Conservation (phyloP, 2,797 vertebrate species). For the Tenualosa ilisha region DNA sequence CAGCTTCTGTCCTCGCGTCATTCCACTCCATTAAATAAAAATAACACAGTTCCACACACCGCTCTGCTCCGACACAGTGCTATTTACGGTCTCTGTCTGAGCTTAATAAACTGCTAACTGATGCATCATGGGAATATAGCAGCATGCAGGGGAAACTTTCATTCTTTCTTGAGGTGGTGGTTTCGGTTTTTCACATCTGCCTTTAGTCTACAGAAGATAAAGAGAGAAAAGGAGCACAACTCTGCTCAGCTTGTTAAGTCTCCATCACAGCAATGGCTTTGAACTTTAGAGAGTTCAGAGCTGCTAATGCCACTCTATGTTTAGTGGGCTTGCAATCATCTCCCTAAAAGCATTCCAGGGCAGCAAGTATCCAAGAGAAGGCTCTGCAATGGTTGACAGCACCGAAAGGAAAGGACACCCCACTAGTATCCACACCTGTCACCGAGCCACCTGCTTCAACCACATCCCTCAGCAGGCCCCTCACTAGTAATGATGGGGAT, state of each 20-base stretch:
- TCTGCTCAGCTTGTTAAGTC: not conserved
- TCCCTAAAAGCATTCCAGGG: slow-evolving; percentile 5
- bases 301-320: not conserved
- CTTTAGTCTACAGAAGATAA: not conserved
- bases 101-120: slow-evolving; percentile 2
- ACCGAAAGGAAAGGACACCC: not conserved
- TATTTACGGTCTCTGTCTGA: slow-evolving; percentile 8
- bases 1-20: not conserved
- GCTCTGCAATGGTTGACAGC: not conserved
- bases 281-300: not conserved
- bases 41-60: not conserved
- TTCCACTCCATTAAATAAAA: slow-evolving; percentile 21
- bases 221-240: not conserved
- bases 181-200: not conserved
- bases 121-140: not conserved
- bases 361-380: not conserved
- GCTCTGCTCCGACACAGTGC: not conserved
- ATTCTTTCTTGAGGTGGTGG: not conserved
- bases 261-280: not conserved
- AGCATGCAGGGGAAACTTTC: not conserved
- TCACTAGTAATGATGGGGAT: not conserved
- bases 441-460: slow-evolving; percentile 21
- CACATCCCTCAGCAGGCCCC: slow-evolving; percentile 7
- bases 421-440: not conserved
- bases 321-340: not conserved